Evolutionary conservation across 1,140 invertebrate genomes (phyloP).

Genomic region (Pteromalus puparum): DNA sequence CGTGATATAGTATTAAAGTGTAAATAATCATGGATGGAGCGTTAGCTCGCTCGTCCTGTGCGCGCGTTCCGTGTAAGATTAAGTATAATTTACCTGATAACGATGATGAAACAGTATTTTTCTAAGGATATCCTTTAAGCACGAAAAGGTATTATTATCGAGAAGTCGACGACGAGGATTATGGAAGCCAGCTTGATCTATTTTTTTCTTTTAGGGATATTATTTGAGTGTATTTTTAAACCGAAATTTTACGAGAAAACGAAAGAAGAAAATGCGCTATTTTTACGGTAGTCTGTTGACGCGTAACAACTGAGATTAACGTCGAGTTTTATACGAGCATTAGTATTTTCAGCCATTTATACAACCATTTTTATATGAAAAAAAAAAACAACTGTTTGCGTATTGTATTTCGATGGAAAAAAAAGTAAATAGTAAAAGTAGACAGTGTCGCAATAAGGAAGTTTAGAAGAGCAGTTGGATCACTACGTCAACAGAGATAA

Average conservation of each 20-base stretch:
- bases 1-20: conserved; percentile 52
- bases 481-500: not conserved
- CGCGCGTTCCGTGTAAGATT: conserved; percentile 24
- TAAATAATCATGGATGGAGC: conserved; percentile 29
- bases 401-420: not conserved
- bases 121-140: conserved; percentile 33
- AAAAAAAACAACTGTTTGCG: no score
- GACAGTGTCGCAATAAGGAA: not conserved
- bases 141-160: conserved; percentile 28
- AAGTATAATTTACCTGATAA: conserved; percentile 46
- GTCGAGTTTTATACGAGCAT: not conserved
- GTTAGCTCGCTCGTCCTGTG: no score
- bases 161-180: conserved; percentile 24
- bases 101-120: conserved; percentile 45
- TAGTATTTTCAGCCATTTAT: not conserved
- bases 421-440: not conserved
- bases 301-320: conserved; percentile 20
- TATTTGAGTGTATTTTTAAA: conserved; percentile 19
- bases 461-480: not conserved
- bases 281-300: conserved; percentile 2
- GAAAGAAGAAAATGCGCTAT: not conserved
- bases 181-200: no score
- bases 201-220: conserved; percentile 23
- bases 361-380: no score
- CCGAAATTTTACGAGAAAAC: not conserved